Conservation (phyloP, 2,797 vertebrate genomes). For the Oceanodroma leucorhoa region DNA sequence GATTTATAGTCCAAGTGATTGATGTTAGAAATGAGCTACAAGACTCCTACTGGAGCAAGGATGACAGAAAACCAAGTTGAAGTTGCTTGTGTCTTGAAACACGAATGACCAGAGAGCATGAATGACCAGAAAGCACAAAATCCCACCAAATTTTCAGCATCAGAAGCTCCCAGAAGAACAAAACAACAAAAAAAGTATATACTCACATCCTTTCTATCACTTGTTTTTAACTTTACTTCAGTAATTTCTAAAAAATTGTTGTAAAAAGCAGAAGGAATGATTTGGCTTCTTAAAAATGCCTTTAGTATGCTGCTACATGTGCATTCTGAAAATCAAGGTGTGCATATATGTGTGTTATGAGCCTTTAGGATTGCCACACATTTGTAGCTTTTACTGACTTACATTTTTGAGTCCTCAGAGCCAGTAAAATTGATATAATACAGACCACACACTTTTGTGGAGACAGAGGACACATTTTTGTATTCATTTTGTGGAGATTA, state of each 20-base stretch:
- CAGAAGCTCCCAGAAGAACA: slow-evolving; percentile 1
- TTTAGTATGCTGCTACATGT: not conserved
- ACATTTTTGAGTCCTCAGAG: not conserved
- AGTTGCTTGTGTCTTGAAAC: slow-evolving; percentile 61
- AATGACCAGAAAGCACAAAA: slow-evolving; percentile 24
- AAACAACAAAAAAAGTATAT: not conserved
- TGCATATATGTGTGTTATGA: not conserved
- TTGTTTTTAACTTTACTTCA: not conserved
- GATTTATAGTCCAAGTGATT: slow-evolving; percentile 77
- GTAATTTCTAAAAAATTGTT: not conserved
- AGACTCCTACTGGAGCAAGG: slow-evolving; percentile 55
- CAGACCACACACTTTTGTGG: not conserved
- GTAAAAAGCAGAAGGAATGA: slow-evolving; percentile 8
- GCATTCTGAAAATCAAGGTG: not conserved
- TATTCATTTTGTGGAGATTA: not conserved
- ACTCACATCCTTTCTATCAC: not conserved
- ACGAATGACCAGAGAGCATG: slow-evolving; percentile 26
- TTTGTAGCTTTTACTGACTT: not conserved
- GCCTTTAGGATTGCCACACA: not conserved
- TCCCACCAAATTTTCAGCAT: not conserved
- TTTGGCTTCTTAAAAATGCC: not conserved
- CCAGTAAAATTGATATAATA: not conserved
- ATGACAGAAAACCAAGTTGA: slow-evolving; percentile 73
- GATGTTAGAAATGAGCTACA: slow-evolving; percentile 73
- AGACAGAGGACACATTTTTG: not conserved